phyloP scores from a whole-genome alignment of 2,888 invertebrate genomes.

The Hoplodrina blanda region DNA sequence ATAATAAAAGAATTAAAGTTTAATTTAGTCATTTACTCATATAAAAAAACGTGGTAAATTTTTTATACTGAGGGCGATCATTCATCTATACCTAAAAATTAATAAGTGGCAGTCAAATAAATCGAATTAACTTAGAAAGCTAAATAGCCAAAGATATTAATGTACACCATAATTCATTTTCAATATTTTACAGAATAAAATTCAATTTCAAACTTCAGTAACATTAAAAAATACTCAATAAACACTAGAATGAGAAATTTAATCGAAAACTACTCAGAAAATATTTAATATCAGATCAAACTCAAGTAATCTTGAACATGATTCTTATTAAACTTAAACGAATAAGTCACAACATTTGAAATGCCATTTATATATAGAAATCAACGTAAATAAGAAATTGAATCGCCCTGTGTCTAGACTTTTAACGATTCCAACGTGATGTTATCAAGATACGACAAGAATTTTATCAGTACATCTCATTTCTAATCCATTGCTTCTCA shows the following conservation, averaged over 20 bases:
- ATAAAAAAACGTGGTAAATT: too few species aligned
- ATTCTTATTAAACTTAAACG: conserved; percentile 38
- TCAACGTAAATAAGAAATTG: conserved; percentile 75
- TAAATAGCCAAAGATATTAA: neutral
- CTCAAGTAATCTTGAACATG: conserved; percentile 16
- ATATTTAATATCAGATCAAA: conserved; percentile 9
- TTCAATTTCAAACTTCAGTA: conserved; percentile 14
- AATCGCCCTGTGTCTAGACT: conserved; percentile 79
- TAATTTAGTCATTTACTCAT: too few species aligned
- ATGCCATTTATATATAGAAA: conserved; percentile 60
- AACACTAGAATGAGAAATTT: conserved; percentile 25
- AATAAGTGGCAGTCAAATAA: too few species aligned
- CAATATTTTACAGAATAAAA: neutral
- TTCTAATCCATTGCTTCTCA: conserved; percentile 58
- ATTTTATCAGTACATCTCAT: conserved; percentile 17
- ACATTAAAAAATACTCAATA: conserved; percentile 42
- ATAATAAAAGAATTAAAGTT: too few species aligned
- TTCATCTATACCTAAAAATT: too few species aligned
- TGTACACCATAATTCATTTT: neutral
- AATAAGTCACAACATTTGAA: conserved; percentile 46
- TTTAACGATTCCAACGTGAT: conserved; percentile 74
- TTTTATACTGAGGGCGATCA: neutral
- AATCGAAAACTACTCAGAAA: conserved; percentile 30
- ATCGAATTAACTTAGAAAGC: too few species aligned
- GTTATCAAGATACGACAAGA: conserved; percentile 55